Evolutionary conservation across 1,140 invertebrate genomes (phyloP), one percentile per base, ranked within the genome.

Genomic region (Drosophila orosa): DNA sequence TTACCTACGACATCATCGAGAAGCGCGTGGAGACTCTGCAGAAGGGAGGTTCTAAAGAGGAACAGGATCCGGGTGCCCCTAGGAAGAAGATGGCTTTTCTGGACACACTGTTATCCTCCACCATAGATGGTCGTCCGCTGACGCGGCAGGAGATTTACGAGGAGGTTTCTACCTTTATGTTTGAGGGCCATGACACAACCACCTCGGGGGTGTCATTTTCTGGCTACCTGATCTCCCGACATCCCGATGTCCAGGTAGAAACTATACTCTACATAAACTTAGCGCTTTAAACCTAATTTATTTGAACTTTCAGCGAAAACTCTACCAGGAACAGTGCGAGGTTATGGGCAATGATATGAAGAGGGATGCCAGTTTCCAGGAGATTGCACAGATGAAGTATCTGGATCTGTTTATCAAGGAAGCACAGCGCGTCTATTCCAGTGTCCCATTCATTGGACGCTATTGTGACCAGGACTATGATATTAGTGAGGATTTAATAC

Each of bases 141-240:
- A 94, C 93, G 0, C 92, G 95, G 57, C 91, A 93, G 37, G 95
- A 96, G 79, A 95, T 96, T 22, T 92, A 94, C 71, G 95, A 95
- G 81, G 95, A 95, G 91, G 95, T 95, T 1, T 95, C 95, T 58
- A 96, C 95, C 13, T 96, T 96, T 63, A 96, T 96, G 94, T 95
- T 95, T 91, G 94, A 95, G 93, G 92, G 92, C 3, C 92, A 92
- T 54, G 92, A 93, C 44, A 92, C 92, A 0, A 93, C 92, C 5
- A 90, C 91, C 1, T 91, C 92, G 3, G 92, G 83, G 7, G 84
- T 93, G 3, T 77, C 80, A 6, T 93, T 93, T 73, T 68, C 81
- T 7, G 60, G 89, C 0, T 92, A 92, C 45, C 54, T 89, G 13
- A 63, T 93, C 0, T 92, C 92, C 5, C 67, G 86, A 44, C 68